Evolutionary conservation across 2,113 vertebrate species (phyloP).

Genomic region (Brachypteracias leptosomus): DNA sequence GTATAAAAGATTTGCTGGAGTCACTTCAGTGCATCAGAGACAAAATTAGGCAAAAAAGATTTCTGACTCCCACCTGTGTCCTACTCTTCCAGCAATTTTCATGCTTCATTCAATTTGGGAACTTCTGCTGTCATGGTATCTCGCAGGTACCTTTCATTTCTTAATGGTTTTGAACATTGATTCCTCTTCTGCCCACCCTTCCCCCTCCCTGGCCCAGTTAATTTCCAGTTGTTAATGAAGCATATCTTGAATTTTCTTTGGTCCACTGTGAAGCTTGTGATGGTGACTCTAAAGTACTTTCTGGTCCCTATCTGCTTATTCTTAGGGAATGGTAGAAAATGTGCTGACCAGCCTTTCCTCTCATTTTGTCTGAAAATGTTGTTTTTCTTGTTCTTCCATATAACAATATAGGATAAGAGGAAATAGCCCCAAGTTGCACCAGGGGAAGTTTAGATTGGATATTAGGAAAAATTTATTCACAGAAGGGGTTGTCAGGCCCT

Average conservation of each 20-base stretch:
- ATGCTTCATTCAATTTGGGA: constrained; percentile 24
- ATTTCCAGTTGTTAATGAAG: constrained; percentile 20
- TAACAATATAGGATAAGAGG: too few species aligned
- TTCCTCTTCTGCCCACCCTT: neutral
- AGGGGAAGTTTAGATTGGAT: neutral
- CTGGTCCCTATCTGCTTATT: neutral
- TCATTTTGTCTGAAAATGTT: neutral
- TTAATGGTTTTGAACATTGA: constrained; percentile 15
- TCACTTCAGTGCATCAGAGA: constrained; percentile 21
- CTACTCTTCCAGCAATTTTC: constrained; percentile 19
- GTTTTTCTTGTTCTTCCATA: neutral
- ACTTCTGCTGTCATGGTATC: neutral
- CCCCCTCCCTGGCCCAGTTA: neutral
- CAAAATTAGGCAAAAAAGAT: constrained; percentile 24
- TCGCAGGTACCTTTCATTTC: constrained; percentile 16
- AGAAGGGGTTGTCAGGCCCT: neutral
- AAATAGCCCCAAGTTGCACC: too few species aligned
- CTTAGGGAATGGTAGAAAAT: neutral
- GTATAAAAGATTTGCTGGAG: constrained; percentile 16
- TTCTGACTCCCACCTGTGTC: constrained; percentile 39
- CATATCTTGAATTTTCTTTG: neutral
- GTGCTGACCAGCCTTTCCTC: neutral
- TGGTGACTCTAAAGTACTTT: neutral
- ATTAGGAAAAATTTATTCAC: neutral
- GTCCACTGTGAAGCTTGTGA: neutral